These are phyloP conservation scores for Mionectes olivaceus DNA, from an alignment of 2,797 vertebrate genomes.

Conservation along the genomic window DNA sequence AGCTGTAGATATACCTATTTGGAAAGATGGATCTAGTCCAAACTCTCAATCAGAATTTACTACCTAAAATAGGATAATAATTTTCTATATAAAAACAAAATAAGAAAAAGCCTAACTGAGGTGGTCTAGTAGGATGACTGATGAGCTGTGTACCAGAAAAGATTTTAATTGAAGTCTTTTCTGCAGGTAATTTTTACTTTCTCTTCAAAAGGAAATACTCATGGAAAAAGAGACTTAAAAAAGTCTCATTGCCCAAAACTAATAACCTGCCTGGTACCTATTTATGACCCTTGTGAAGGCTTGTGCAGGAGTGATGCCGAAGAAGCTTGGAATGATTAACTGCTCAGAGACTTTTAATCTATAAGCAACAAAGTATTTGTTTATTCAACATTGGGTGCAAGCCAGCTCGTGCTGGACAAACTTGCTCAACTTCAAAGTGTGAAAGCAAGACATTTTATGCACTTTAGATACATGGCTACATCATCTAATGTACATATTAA, in stretches of 20 bases:
- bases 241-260: neutral
- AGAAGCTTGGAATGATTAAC: no score
- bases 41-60: neutral
- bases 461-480: no score
- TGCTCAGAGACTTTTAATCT: no score
- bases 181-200: neutral
- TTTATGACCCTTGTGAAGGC: neutral
- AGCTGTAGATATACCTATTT: neutral
- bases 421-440: no score
- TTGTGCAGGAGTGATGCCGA: neutral
- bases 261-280: neutral
- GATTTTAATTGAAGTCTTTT: neutral
- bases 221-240: neutral
- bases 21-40: neutral
- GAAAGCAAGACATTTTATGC: no score
- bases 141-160: neutral
- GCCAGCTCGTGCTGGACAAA: no score
- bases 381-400: no score
- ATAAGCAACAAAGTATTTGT: no score
- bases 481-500: no score
- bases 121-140: neutral
- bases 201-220: neutral
- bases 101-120: neutral
- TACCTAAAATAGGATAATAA: neutral
- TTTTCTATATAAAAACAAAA: neutral